Evolutionary conservation across 2,888 invertebrate species (phyloP).

Genomic region (Rugalucina vietnamica): DNA sequence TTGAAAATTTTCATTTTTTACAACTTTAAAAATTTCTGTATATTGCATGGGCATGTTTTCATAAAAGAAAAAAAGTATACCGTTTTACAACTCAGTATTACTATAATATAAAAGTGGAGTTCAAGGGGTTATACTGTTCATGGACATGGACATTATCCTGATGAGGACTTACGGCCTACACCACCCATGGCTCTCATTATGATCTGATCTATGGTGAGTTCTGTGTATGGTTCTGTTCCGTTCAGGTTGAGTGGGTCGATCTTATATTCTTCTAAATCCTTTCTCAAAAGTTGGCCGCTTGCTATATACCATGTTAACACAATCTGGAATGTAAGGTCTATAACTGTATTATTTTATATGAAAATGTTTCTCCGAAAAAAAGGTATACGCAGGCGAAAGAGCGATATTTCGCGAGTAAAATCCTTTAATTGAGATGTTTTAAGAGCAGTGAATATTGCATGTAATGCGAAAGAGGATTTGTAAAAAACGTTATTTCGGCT

Average conservation of each 20-base stretch:
- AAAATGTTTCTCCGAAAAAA: too few species aligned
- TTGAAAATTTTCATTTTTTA: too few species aligned
- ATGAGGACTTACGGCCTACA: conserved; percentile 66
- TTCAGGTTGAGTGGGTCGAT: conserved; percentile 49
- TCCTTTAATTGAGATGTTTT: neutral
- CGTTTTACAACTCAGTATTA: too few species aligned
- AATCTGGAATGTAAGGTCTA: conserved; percentile 35
- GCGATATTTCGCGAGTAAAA: neutral
- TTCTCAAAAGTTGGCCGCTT: conserved; percentile 43
- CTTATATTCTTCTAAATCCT: conserved; percentile 37
- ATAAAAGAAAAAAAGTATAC: too few species aligned
- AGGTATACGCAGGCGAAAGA: too few species aligned
- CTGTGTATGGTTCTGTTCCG: conserved; percentile 61
- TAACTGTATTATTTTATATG: neutral
- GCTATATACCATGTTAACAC: conserved; percentile 7
- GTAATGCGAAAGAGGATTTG: neutral
- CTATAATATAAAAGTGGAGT: too few species aligned
- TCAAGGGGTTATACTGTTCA: too few species aligned
- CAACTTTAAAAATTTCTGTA: too few species aligned
- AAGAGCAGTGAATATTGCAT: neutral
- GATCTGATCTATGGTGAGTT: conserved; percentile 77
- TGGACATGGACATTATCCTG: too few species aligned
- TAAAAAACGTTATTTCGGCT: neutral
- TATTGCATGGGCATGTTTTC: too few species aligned
- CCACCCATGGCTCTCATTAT: conserved; percentile 75